Evolutionary conservation across 1,140 invertebrate species (phyloP), one percentile per base, ranked within the genome.

Genomic region (Dreissena rostriformis): DNA sequence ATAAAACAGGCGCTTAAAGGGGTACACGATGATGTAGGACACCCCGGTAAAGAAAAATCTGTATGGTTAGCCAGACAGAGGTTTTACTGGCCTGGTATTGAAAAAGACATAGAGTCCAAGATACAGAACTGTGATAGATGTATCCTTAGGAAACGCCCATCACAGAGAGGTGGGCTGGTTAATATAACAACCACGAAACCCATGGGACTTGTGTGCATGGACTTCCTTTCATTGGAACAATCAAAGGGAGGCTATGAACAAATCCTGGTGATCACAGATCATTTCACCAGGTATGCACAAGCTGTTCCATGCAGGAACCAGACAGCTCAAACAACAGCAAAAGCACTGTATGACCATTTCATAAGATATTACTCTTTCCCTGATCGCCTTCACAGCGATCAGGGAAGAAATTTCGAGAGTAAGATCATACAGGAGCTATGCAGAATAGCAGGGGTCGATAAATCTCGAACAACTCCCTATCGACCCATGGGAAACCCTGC

Each of bases 331-430:
- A 78, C 85, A 12, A 71, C 80, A 17, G 66, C 80, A 29, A 68
- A 81, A 67, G 68, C 55, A 61, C 22, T 86, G 8, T 78, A 67
- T n/a, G 74, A 82, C 10, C 22, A 70, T 49, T 86, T 77, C 39
- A 61, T 84, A 29, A 17, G 66, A 11, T 55, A 76, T 39, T 86
- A 77, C 51, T 71, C 76, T 57, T 73, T 80, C 57, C 66, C 82
- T 0, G n/a, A 49, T 28, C 51, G 52, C 1, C 28, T 84, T 12
- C 86, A 86, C 39, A 65, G 75, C 28, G 86, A 86, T 61, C 82
- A 86, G 66, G 81, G 81, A 19, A 19, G 57, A 14, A 76, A 86
- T 51, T 86, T 86, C 51, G 85, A 86, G 28, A 65, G 75, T 66
- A 77, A 77, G 39, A 24, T 77, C 14, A 77, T 77, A 28, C 10